Conservation (phyloP, 1,140 invertebrate genomes). For the Conopomorpha cramerella region DNA sequence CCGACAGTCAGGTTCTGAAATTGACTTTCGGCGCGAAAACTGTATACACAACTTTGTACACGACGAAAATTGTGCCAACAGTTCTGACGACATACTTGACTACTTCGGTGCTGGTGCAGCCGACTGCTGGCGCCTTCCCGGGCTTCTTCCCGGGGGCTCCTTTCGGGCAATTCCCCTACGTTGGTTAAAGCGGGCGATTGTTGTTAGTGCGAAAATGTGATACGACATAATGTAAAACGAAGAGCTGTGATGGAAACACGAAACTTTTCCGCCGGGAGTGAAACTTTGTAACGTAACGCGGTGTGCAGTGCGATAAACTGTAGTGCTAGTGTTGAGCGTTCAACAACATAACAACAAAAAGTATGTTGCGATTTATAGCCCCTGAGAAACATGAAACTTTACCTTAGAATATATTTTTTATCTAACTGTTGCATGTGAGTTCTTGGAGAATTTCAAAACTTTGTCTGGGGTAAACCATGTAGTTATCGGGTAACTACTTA, state of each 20-base stretch:
- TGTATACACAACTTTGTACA: conserved; percentile 83
- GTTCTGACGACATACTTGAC: conserved; percentile 81
- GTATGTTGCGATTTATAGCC: conserved; percentile 26
- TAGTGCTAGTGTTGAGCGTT: conserved; percentile 25
- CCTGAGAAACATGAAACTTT: conserved; percentile 26
- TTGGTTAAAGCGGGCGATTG: conserved; percentile 62
- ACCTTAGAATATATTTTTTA: conserved; percentile 17
- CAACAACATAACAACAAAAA: conserved; percentile 19
- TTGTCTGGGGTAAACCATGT: conserved; percentile 1
- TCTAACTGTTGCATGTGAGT: conserved; percentile 17
- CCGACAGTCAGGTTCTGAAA: conserved; percentile 81
- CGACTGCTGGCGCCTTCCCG: conserved; percentile 66
- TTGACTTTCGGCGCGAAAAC: conserved; percentile 88
- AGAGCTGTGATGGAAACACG: conserved; percentile 13
- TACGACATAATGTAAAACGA: conserved; percentile 6
- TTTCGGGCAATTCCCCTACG: conserved; percentile 73
- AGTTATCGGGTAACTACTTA: not conserved
- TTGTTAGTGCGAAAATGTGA: conserved; percentile 10
- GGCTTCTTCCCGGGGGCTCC: conserved; percentile 80
- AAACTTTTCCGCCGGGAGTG: conserved; percentile 13
- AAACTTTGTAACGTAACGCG: conserved; percentile 20
- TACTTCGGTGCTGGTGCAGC: conserved; percentile 74
- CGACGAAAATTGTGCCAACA: conserved; percentile 83
- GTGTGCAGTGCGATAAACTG: conserved; percentile 25
- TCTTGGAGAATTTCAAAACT: no score